phyloP scores from a whole-genome alignment of 2,113 vertebrate species.

The Misgurnus anguillicaudatus region DNA sequence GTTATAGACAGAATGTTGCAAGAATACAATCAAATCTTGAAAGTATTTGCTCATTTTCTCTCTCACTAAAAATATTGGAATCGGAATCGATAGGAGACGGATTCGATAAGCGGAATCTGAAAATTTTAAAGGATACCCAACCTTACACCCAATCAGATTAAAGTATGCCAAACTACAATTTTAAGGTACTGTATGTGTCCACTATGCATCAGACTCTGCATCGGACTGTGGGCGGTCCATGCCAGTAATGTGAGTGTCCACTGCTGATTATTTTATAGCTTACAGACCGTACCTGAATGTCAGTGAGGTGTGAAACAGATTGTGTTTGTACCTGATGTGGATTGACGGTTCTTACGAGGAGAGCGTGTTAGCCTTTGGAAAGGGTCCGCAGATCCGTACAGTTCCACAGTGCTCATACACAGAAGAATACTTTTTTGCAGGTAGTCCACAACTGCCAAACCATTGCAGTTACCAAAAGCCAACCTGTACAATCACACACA shows the following conservation, averaged over 20 bases:
- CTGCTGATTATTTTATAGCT: not conserved
- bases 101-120: too few species aligned
- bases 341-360: constrained; percentile 93
- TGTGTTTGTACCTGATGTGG: constrained; percentile 86
- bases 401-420: constrained; percentile 89
- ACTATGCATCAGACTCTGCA: too few species aligned
- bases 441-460: constrained; percentile 93
- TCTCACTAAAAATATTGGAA: too few species aligned
- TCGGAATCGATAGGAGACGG: too few species aligned
- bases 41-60: too few species aligned
- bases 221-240: not conserved
- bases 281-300: constrained; percentile 5
- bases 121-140: too few species aligned
- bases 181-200: too few species aligned
- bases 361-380: constrained; percentile 93
- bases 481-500: constrained; percentile 73
- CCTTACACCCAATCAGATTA: too few species aligned
- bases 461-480: constrained; percentile 93
- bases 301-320: constrained; percentile 25
- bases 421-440: constrained; percentile 91
- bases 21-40: too few species aligned
- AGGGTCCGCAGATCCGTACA: constrained; percentile 88
- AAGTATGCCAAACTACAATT: too few species aligned
- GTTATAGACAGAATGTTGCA: too few species aligned
- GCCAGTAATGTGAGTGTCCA: constrained; percentile 9